phyloP scores from a whole-genome alignment of 1,140 invertebrate species.

The Drosophila teissieri region DNA sequence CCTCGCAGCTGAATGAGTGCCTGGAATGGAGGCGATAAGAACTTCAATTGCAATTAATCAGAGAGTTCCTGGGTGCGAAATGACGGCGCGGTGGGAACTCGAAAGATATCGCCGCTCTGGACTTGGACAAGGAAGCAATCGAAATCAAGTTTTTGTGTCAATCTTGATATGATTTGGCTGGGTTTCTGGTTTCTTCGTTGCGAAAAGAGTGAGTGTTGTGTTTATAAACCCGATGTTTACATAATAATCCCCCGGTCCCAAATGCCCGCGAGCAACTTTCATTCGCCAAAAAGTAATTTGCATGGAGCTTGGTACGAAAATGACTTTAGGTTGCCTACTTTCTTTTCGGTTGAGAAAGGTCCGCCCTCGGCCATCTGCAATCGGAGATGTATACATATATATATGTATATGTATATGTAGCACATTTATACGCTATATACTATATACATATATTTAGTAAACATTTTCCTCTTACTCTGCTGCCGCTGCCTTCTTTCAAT shows the following conservation, averaged over 20 bases:
- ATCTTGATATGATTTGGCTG: slow-evolving; percentile 10
- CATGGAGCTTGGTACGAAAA: slow-evolving; percentile 16
- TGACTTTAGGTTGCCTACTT: slow-evolving; percentile 51
- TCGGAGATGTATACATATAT: neutral
- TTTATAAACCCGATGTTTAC: slow-evolving; percentile 51
- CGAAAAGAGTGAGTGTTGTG: neutral
- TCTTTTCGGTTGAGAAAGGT: slow-evolving; percentile 76
- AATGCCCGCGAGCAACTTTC: slow-evolving; percentile 42
- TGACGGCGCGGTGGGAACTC: neutral
- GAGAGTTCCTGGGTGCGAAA: slow-evolving; percentile 1
- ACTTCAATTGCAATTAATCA: slow-evolving; percentile 45
- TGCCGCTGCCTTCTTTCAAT: slow-evolving; percentile 13
- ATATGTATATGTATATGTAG: neutral
- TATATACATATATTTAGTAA: slow-evolving; percentile 3
- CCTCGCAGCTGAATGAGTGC: slow-evolving; percentile 3
- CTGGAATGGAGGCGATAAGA: slow-evolving; percentile 25
- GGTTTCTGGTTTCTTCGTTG: neutral
- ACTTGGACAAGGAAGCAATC: slow-evolving; percentile 17
- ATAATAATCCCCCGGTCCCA: slow-evolving; percentile 42
- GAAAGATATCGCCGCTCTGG: slow-evolving; percentile 3
- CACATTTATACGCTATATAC: no score
- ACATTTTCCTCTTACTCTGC: slow-evolving; percentile 32
- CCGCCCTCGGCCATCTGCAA: slow-evolving; percentile 32
- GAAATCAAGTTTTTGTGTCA: slow-evolving; percentile 28
- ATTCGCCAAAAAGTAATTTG: slow-evolving; percentile 44